A percentile compares a stretch with the other conserved stretches of the same genome.
These are phyloP conservation scores for Melanargia galathea DNA, from an alignment of 2,888 invertebrate species.

Conservation along the genomic window DNA sequence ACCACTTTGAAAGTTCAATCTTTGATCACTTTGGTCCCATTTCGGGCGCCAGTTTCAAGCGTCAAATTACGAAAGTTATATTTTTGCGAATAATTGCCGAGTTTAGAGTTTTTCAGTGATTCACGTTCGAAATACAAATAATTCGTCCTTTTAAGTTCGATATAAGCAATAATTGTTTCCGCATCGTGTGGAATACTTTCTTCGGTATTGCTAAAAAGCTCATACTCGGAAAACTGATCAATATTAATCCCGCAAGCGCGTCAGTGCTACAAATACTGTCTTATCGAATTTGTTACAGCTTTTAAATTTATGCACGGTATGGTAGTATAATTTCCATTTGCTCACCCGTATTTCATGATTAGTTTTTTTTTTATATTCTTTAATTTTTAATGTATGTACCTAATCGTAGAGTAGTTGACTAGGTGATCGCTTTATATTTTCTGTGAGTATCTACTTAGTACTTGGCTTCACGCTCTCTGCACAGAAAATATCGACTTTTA, in stretches of 20 bases:
- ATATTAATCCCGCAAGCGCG: not conserved
- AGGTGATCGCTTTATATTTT: slow-evolving; percentile 45
- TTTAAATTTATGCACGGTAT: slow-evolving; percentile 57
- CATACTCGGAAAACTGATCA: not conserved
- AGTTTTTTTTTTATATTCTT: slow-evolving; percentile 47
- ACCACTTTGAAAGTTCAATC: not conserved
- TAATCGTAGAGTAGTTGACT: slow-evolving; percentile 43
- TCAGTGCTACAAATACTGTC: not conserved
- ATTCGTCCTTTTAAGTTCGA: not conserved
- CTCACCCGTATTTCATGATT: slow-evolving; percentile 50
- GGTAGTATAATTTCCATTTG: slow-evolving; percentile 59
- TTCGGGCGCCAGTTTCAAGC: not conserved
- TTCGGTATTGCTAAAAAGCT: slow-evolving; percentile 2
- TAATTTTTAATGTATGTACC: slow-evolving; percentile 44
- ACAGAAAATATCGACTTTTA: slow-evolving; percentile 51
- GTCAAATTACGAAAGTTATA: not conserved
- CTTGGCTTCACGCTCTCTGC: slow-evolving; percentile 41
- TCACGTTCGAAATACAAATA: not conserved
- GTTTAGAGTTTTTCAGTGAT: slow-evolving; percentile 1
- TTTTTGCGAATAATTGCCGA: not conserved
- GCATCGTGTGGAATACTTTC: not conserved
- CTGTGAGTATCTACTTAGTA: slow-evolving; percentile 46
- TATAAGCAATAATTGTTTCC: not conserved
- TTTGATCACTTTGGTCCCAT: too few species aligned
- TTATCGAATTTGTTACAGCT: slow-evolving; percentile 37